Conservation (phyloP, 2,888 invertebrate species). For the Ectemnius lituratus region DNA sequence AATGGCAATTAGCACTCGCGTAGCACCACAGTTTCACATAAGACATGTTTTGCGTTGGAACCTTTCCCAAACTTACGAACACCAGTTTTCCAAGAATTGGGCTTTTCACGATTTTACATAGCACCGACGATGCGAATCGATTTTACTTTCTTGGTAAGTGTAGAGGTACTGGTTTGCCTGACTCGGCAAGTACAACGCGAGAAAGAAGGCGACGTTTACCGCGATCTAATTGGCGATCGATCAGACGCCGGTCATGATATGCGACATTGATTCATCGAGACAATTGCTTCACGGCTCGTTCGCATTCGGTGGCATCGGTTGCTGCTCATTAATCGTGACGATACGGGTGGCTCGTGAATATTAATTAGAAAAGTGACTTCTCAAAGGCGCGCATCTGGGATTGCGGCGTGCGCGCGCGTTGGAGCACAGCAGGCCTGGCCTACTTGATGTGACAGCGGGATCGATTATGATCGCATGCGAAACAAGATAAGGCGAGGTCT, state of each 20-base stretch:
- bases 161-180: too few species aligned
- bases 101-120: too few species aligned
- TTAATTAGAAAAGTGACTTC: slow-evolving; percentile 39
- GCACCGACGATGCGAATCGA: slow-evolving; percentile 9
- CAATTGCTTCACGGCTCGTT: slow-evolving; percentile 14
- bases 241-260: slow-evolving; percentile 1
- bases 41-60: too few species aligned
- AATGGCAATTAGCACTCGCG: too few species aligned
- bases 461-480: slow-evolving; percentile 4
- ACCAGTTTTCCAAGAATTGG: too few species aligned
- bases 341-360: slow-evolving; percentile 35
- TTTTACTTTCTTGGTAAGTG: not conserved
- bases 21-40: too few species aligned
- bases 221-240: slow-evolving; percentile 5
- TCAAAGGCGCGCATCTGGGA: slow-evolving; percentile 20
- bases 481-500: not conserved
- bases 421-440: not conserved
- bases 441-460: slow-evolving; percentile 1
- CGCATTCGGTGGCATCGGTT: slow-evolving; percentile 7
- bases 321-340: slow-evolving; percentile 33
- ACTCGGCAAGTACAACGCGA: not conserved
- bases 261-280: not conserved
- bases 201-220: not conserved
- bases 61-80: too few species aligned
- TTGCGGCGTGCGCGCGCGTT: slow-evolving; percentile 1